Conservation (phyloP, 1,140 invertebrate genomes). For the Drosophila subobscura region DNA sequence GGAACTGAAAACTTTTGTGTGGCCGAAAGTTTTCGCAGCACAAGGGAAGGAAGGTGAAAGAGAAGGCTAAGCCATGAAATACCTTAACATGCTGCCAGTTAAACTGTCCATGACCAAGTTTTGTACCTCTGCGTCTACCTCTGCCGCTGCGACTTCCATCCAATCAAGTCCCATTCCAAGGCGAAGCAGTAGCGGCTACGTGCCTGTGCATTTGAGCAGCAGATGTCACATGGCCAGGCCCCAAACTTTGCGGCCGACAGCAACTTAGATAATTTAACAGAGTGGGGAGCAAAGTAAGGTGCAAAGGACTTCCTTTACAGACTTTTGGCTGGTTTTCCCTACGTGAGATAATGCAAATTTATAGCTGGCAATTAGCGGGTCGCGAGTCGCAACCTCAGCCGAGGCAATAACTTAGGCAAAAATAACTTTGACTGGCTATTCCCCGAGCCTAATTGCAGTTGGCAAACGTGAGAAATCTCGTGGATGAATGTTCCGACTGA, state of each 20-base stretch:
- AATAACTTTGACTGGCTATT: conserved; percentile 57
- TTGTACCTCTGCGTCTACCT: neutral
- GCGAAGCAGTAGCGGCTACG: conserved; percentile 42
- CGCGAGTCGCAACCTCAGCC: conserved; percentile 68
- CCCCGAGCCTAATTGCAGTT: conserved; percentile 70
- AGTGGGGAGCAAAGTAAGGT: neutral
- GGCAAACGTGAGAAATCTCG: conserved; percentile 62
- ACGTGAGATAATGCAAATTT: conserved; percentile 81
- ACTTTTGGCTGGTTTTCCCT: conserved; percentile 31
- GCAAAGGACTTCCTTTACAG: conserved; percentile 27
- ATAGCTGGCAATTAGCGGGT: conserved; percentile 77
- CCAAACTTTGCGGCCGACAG: conserved; percentile 58
- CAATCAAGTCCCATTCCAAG: conserved; percentile 23
- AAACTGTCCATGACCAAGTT: conserved; percentile 47
- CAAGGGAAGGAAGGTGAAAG: conserved; percentile 8
- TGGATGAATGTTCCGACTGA: neutral
- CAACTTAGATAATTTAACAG: conserved; percentile 74
- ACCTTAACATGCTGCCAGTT: conserved; percentile 69
- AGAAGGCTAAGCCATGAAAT: conserved; percentile 49
- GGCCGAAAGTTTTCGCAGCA: conserved; percentile 30
- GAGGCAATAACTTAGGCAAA: conserved; percentile 61
- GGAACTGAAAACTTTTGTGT: conserved; percentile 55
- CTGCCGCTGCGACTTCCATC: neutral
- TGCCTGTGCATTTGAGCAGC: conserved; percentile 75
- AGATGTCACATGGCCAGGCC: conserved; percentile 64